A percentile compares a stretch with the other conserved stretches of the same genome.
Conservation (phyloP, 2,888 invertebrate genomes). For the Cecidostiba fungosa region DNA sequence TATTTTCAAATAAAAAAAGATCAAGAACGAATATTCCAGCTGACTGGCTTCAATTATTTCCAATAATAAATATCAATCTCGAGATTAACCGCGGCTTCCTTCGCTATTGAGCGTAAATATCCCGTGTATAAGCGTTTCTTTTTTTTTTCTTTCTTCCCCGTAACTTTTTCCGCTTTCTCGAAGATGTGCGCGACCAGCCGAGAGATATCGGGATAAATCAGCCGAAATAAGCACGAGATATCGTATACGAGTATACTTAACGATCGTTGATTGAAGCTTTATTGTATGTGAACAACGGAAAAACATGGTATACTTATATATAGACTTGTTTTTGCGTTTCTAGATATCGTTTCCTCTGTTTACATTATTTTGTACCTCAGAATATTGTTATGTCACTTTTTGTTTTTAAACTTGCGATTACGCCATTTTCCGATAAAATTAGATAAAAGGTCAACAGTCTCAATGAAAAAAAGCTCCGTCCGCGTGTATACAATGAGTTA, state of each 20-base stretch:
- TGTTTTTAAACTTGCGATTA: neutral
- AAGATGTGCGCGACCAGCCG: conserved; percentile 17
- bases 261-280: neutral
- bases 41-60: conserved; percentile 35
- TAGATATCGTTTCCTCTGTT: neutral
- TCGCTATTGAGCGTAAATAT: conserved; percentile 52
- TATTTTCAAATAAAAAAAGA: neutral
- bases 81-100: conserved; percentile 17
- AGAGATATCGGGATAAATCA: conserved; percentile 3
- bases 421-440: no score
- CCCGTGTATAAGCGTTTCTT: conserved; percentile 14
- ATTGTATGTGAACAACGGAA: neutral
- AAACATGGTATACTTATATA: no score
- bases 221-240: conserved; percentile 39
- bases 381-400: neutral
- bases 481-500: neutral
- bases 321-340: neutral
- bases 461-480: neutral
- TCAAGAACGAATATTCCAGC: conserved; percentile 14
- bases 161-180: neutral
- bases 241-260: neutral
- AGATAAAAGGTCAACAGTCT: neutral
- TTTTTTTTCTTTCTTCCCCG: neutral
- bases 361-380: neutral
- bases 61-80: conserved; percentile 58